These are phyloP conservation scores for Ophioderma brevispina DNA, from an alignment of 35 echinoderm and acorn worm genomes.

Conservation along the genomic window DNA sequence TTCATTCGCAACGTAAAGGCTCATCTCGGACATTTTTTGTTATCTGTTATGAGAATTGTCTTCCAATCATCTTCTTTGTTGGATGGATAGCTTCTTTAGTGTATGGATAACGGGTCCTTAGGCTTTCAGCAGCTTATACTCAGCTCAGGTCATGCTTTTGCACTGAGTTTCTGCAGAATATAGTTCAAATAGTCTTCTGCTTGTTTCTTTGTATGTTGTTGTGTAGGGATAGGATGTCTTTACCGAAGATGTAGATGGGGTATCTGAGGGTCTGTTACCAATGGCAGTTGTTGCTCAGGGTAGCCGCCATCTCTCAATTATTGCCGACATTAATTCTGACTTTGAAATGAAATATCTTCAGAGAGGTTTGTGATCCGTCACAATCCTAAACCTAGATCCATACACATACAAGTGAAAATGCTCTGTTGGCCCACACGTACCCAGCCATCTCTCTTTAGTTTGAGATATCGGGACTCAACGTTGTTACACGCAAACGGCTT, in stretches of 20 bases:
- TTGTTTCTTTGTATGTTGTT: background rate
- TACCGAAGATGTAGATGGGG: conserved; percentile 12
- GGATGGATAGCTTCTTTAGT: conserved; percentile 7
- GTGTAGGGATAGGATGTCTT: background rate
- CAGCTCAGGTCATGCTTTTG: conserved; percentile 42
- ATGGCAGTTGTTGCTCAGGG: too few relatives aligned
- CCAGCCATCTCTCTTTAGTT: conserved; percentile 48
- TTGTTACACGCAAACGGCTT: conserved; percentile 44
- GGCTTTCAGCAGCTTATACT: background rate
- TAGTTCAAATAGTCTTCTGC: conserved; percentile 36
- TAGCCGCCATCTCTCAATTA: conserved; percentile 44
- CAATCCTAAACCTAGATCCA: conserved; percentile 21
- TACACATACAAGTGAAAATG: conserved; percentile 64
- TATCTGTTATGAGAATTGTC: background rate
- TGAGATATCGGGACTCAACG: conserved; percentile 45
- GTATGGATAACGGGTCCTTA: background rate
- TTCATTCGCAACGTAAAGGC: background rate
- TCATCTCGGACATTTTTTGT: background rate
- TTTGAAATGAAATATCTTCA: conserved; percentile 65
- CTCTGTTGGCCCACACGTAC: conserved; percentile 30
- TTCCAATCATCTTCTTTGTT: background rate
- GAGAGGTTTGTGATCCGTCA: conserved; percentile 69
- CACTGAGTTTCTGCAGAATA: conserved; percentile 7
- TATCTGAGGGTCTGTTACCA: too few relatives aligned
- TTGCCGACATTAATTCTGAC: conserved; percentile 36